Percentiles rank a stretch among this genome's conserved stretches.
Evolutionary conservation across 2,888 invertebrate species (phyloP).

Genomic region (Zonitis immaculata): DNA sequence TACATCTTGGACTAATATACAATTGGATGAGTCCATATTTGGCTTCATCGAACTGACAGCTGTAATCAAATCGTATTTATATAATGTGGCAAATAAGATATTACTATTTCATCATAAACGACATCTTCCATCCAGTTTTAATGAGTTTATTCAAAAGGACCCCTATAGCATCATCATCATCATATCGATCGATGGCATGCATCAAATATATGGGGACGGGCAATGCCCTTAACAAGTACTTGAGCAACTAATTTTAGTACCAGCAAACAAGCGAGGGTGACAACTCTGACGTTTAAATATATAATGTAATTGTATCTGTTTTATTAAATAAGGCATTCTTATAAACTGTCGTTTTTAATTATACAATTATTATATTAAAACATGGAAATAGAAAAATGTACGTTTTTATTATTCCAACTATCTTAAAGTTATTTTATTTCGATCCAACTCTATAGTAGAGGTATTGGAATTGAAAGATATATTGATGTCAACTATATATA

Average conservation of each 20-base stretch:
- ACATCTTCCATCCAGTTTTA: conserved; percentile 6
- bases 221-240: conserved; percentile 1
- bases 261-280: not conserved
- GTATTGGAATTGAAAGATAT: not conserved
- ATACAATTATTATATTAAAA: too few relatives aligned
- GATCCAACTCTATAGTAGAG: not conserved
- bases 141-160: conserved; percentile 7
- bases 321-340: too few relatives aligned
- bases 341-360: too few relatives aligned
- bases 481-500: not conserved
- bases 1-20: conserved; percentile 84
- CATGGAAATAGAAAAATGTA: too few relatives aligned
- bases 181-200: not conserved
- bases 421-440: not conserved
- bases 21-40: conserved; percentile 82
- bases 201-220: conserved; percentile 1
- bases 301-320: not conserved
- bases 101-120: conserved; percentile 9
- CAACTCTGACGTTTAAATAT: not conserved
- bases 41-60: conserved; percentile 88
- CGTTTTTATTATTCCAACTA: not conserved
- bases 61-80: conserved; percentile 52
- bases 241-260: conserved; percentile 2
- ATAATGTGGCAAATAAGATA: not conserved
- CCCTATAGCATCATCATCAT: too few relatives aligned